Evolutionary conservation across 2,888 invertebrate genomes (phyloP).

Genomic region (Punctoribates punctum): DNA sequence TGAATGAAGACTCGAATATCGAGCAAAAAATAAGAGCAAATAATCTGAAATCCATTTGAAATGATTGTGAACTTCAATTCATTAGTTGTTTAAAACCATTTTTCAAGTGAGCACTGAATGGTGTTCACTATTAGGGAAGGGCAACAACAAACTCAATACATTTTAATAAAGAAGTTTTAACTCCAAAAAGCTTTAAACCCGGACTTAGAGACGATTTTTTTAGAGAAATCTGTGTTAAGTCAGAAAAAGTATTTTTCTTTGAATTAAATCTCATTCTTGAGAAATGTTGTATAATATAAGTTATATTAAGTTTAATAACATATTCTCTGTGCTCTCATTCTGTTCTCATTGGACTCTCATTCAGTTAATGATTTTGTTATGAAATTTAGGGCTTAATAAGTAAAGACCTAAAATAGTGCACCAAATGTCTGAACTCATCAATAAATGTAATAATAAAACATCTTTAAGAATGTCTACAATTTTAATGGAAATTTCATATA

Average conservation of each 20-base stretch:
- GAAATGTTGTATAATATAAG: neutral
- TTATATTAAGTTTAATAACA: slow-evolving; percentile 8
- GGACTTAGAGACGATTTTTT: neutral
- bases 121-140: neutral
- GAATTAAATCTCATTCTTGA: slow-evolving; percentile 7
- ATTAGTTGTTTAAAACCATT: neutral
- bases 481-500: slow-evolving; percentile 24
- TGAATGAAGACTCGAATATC: neutral
- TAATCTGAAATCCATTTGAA: slow-evolving; percentile 16
- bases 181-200: neutral
- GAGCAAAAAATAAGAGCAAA: neutral
- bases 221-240: slow-evolving; percentile 27
- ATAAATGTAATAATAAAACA: slow-evolving; percentile 4
- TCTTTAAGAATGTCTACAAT: slow-evolving; percentile 13
- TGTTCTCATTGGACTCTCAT: neutral
- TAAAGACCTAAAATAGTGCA: neutral
- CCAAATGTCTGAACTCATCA: slow-evolving; percentile 1
- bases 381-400: neutral
- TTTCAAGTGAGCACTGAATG: neutral
- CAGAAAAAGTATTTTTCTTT: neutral
- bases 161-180: slow-evolving; percentile 15
- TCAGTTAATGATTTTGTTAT: slow-evolving; percentile 14
- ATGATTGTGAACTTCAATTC: slow-evolving; percentile 12
- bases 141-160: slow-evolving; percentile 13
- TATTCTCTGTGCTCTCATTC: neutral